A percentile compares a stretch with the other conserved stretches of the same genome.
Conservation (phyloP, 2,888 invertebrate species). For the Eupsilia transversa region DNA sequence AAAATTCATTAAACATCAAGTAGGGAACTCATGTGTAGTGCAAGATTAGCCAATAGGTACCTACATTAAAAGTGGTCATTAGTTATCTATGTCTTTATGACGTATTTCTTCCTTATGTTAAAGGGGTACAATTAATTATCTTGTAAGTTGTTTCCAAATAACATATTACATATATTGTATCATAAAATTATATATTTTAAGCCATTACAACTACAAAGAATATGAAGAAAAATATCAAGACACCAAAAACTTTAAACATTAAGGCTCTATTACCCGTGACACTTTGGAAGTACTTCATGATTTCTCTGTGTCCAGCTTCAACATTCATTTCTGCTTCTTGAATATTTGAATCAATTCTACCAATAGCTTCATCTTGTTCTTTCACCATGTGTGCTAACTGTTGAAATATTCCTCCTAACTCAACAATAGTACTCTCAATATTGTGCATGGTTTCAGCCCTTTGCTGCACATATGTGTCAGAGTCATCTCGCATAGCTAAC, state of each 20-base stretch:
- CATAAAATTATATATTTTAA: constrained; percentile 75
- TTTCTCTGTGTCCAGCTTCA: constrained; percentile 99
- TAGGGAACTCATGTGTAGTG: not conserved
- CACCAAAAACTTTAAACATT: constrained; percentile 99
- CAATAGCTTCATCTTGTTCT: constrained; percentile 99
- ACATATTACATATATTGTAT: constrained; percentile 7
- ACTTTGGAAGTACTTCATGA: constrained; percentile 99
- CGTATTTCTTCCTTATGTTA: not conserved
- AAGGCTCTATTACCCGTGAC: constrained; percentile 99
- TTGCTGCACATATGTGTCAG: constrained; percentile 97
- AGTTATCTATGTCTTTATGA: constrained; percentile 7
- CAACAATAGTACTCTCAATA: constrained; percentile 99
- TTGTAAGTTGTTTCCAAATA: constrained; percentile 21
- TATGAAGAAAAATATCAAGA: constrained; percentile 99
- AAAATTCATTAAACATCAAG: not conserved
- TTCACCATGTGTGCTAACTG: constrained; percentile 99
- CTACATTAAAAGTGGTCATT: constrained; percentile 6
- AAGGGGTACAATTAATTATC: constrained; percentile 10
- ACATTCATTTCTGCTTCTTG: constrained; percentile 99
- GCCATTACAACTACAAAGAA: constrained; percentile 99
- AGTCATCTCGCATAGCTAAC: constrained; percentile 95
- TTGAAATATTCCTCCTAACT: constrained; percentile 99
- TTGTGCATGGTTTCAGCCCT: constrained; percentile 99
- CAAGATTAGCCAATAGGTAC: constrained; percentile 4
- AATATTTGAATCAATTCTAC: constrained; percentile 99